Percentiles rank a stretch among this genome's conserved stretches.
phyloP scores from a whole-genome alignment of 2,797 vertebrate genomes.

The Myotis vivesi region DNA sequence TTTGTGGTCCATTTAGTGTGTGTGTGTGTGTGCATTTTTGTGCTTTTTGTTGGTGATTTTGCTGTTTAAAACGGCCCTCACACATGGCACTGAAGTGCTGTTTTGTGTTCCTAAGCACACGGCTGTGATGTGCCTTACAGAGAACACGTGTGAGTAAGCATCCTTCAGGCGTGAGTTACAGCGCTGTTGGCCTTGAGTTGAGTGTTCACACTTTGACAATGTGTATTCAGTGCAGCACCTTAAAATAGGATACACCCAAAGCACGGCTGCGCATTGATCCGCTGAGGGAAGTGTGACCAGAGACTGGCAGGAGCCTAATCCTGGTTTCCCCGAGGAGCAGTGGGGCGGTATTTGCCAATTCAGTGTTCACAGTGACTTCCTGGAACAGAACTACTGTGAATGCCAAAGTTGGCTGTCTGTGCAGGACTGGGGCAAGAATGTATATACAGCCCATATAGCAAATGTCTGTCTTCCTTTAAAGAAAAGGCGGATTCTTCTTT shows the following conservation, averaged over 20 bases:
- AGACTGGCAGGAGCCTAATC: neutral
- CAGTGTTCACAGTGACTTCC: neutral
- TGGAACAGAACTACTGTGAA: neutral
- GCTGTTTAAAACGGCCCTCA: neutral
- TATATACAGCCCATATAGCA: neutral
- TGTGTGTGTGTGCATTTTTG: neutral
- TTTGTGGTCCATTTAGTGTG: neutral
- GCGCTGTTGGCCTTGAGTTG: neutral
- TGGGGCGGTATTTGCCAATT: neutral
- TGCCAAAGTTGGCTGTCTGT: neutral
- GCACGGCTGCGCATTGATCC: neutral
- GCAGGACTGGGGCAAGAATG: neutral
- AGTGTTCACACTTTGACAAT: neutral
- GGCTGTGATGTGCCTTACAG: rapidly evolving
- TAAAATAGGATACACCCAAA: neutral
- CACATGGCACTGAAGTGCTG: neutral
- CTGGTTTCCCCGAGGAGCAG: neutral
- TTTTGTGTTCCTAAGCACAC: neutral
- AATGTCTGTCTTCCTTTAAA: neutral
- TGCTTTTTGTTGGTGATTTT: neutral
- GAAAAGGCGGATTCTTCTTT: neutral
- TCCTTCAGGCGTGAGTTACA: neutral
- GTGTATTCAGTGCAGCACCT: neutral
- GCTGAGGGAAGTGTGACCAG: neutral
- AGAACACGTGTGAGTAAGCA: neutral